Evolutionary conservation across 2,113 vertebrate genomes (phyloP).

Genomic region (Garra rufa): DNA sequence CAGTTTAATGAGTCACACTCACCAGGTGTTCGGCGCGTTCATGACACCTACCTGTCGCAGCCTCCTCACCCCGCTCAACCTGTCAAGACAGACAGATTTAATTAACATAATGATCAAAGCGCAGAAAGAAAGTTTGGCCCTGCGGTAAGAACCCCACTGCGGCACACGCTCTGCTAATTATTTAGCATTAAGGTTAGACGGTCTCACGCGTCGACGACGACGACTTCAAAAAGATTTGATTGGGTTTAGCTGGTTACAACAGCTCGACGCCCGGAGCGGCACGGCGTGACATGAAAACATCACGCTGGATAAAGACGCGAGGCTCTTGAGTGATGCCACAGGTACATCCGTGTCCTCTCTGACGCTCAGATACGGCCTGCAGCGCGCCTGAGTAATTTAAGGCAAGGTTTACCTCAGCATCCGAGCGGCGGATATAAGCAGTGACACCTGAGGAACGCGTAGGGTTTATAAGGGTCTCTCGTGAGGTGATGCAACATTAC

Average conservation of each 20-base stretch:
- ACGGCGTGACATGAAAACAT: slow-evolving; percentile 80
- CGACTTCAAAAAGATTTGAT: slow-evolving; percentile 83
- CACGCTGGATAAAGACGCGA: slow-evolving; percentile 76
- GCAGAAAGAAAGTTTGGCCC: slow-evolving; percentile 75
- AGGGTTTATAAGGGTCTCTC: neutral
- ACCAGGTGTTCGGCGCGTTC: slow-evolving; percentile 76
- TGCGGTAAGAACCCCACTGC: slow-evolving; percentile 74
- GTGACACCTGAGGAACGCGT: neutral
- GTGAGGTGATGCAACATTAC: slow-evolving; percentile 42
- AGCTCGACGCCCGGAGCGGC: slow-evolving; percentile 69
- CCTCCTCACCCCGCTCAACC: slow-evolving; percentile 64
- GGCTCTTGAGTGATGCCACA: slow-evolving; percentile 74
- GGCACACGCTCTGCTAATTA: slow-evolving; percentile 75
- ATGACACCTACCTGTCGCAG: slow-evolving; percentile 80
- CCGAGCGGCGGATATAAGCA: neutral
- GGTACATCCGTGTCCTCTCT: slow-evolving; percentile 77
- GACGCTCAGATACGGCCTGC: slow-evolving; percentile 68
- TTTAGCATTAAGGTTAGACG: slow-evolving; percentile 83
- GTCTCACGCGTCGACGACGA: slow-evolving; percentile 77
- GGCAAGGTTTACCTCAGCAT: slow-evolving; percentile 67
- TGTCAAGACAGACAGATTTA: slow-evolving; percentile 80
- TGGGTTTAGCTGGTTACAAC: slow-evolving; percentile 76
- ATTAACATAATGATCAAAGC: slow-evolving; percentile 84
- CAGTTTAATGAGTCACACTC: slow-evolving; percentile 69
- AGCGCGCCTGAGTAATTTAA: slow-evolving; percentile 52